Conservation (phyloP, 2,797 vertebrate genomes). For the Odontamblyopus lacepedii region DNA sequence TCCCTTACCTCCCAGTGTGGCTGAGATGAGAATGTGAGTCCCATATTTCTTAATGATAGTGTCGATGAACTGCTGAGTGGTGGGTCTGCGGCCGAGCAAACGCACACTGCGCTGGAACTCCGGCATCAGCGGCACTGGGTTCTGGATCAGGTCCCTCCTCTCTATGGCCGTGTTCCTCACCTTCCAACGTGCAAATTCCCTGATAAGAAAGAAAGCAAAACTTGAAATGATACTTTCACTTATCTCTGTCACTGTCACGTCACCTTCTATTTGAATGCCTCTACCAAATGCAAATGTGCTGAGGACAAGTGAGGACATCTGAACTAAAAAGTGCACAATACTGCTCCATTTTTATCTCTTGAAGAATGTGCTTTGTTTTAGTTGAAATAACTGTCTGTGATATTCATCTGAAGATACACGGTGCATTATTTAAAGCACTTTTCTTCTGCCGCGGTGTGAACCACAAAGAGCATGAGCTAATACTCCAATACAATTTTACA, state of each 20-base stretch:
- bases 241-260: background rate
- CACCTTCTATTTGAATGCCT: background rate
- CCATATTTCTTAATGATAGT: slow-evolving; percentile 99
- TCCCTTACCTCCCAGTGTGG: slow-evolving; percentile 95
- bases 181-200: slow-evolving; percentile 99
- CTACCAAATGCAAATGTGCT: slow-evolving; percentile 1
- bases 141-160: slow-evolving; percentile 91
- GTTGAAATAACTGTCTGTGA: slow-evolving; percentile 4
- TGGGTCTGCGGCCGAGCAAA: slow-evolving; percentile 94
- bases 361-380: slow-evolving; percentile 2
- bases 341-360: background rate
- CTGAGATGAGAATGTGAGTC: slow-evolving; percentile 98
- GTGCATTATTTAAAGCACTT: slow-evolving; percentile 20
- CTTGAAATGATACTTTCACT: background rate
- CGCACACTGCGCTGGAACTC: slow-evolving; percentile 97
- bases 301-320: slow-evolving; percentile 11
- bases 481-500: background rate
- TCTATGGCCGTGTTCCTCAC: slow-evolving; percentile 99
- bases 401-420: slow-evolving; percentile 9
- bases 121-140: slow-evolving; percentile 96
- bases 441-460: slow-evolving; percentile 9
- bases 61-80: slow-evolving; percentile 97
- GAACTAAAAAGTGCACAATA: slow-evolving; percentile 5
- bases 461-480: background rate
- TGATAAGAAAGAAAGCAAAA: slow-evolving; percentile 44